These are phyloP conservation scores for Euwallacea fornicatus DNA, from an alignment of 1,140 invertebrate genomes.

Conservation along the genomic window DNA sequence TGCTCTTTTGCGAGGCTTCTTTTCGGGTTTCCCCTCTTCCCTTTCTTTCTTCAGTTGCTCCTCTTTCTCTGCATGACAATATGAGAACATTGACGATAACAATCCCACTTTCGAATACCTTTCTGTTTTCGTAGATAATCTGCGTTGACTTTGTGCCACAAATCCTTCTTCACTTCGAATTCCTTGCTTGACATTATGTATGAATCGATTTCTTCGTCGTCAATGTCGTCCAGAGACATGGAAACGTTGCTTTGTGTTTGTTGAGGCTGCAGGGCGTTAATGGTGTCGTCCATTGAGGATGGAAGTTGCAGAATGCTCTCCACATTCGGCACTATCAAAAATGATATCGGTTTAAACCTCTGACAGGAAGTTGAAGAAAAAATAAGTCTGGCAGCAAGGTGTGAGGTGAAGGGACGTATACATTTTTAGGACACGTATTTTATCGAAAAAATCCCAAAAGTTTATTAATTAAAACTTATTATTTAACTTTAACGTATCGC, in stretches of 20 bases:
- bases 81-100: background rate
- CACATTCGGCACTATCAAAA: conserved; percentile 48
- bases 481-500: too few species aligned
- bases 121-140: conserved; percentile 81
- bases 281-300: conserved; percentile 49
- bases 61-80: conserved; percentile 68
- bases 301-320: conserved; percentile 49
- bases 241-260: conserved; percentile 45
- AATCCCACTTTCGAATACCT: conserved; percentile 55
- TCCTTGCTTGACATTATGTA: conserved; percentile 86
- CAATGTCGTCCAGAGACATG: conserved; percentile 79
- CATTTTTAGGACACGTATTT: too few species aligned
- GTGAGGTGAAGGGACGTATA: background rate
- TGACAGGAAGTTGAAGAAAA: too few species aligned
- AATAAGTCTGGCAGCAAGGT: background rate
- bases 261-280: conserved; percentile 47
- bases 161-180: conserved; percentile 71
- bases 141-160: conserved; percentile 86
- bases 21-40: conserved; percentile 79
- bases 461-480: too few species aligned
- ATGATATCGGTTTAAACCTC: background rate
- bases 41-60: conserved; percentile 71
- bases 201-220: conserved; percentile 84
- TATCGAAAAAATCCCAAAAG: too few species aligned
- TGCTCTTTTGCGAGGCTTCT: conserved; percentile 64